A percentile compares a stretch with the other conserved stretches of the same genome.
phyloP scores from a whole-genome alignment of 2,888 invertebrate genomes.

The Xylocampa areola region DNA sequence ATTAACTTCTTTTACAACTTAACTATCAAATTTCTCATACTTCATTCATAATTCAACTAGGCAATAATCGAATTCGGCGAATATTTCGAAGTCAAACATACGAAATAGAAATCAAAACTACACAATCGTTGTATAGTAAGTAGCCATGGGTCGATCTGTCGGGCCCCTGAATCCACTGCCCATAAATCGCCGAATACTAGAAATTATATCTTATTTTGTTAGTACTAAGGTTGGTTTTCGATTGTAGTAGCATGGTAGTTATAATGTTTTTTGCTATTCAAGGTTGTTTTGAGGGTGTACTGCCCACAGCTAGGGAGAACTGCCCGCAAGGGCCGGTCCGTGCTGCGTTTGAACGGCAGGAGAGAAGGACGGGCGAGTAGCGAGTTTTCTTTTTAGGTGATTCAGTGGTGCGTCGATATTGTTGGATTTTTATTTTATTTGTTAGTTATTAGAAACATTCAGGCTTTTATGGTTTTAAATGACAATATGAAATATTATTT shows the following conservation, averaged over 20 bases:
- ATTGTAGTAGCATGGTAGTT: conserved; percentile 62
- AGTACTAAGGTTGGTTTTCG: conserved; percentile 61
- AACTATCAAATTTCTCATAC: conserved; percentile 46
- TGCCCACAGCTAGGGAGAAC: conserved; percentile 87
- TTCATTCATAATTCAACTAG: conserved; percentile 55
- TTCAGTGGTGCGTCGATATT: neutral
- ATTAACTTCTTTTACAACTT: conserved; percentile 38
- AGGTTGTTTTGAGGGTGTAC: conserved; percentile 84
- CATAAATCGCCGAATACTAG: conserved; percentile 61
- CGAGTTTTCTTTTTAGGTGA: neutral
- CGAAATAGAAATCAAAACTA: conserved; percentile 84
- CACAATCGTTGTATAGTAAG: conserved; percentile 80
- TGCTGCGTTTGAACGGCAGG: conserved; percentile 74
- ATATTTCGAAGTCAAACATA: conserved; percentile 61
- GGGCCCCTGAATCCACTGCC: conserved; percentile 82
- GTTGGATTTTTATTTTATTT: neutral
- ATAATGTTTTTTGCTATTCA: conserved; percentile 78
- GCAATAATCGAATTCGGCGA: conserved; percentile 52
- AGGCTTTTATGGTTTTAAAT: too few relatives aligned
- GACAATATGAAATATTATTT: too few relatives aligned
- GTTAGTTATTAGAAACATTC: too few relatives aligned
- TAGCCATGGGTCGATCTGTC: conserved; percentile 85
- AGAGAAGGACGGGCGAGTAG: conserved; percentile 27
- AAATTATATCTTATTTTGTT: conserved; percentile 44
- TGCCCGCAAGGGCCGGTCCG: conserved; percentile 85